Base-by-base conservation (phyloP, 2,113 vertebrate species). In the Alectura lathami region DNA sequence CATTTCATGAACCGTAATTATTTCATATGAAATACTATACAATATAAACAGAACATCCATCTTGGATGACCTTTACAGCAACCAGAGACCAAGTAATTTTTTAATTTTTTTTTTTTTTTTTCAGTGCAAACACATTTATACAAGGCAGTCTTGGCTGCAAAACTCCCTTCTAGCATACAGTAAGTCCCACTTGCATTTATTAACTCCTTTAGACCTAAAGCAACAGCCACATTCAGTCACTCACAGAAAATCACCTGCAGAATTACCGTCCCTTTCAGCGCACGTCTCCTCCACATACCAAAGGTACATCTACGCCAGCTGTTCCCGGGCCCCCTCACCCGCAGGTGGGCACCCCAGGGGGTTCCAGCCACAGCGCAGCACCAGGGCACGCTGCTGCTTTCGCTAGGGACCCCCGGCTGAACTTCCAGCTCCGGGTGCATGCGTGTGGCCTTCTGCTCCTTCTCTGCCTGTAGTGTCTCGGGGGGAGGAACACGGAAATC, bases 1-100 rank as follows among this genome's bases (percentile, higher is more conserved):
- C 99, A 98, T 99, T 98, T 99, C 98, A 99, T 99, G 98, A 98
- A 99, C 98, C 98, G 98, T 98, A 98, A 98, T 98, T 98, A 98
- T 98, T 98, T 98, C 98, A 98, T 99, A 99, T 98, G 98, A 99
- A 99, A 99, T 98, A 98, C 98, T 98, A 98, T 99, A 98, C 98
- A 99, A 98, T 99, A 99, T 98, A 98, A 98, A 99, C 98, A 99
- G 98, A 98, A 98, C 98, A 98, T 98, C 98, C 98, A 97, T 98
- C 98, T 97, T 95, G 98, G 98, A 98, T 99, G 98, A 98, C 98
- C 98, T 98, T 98, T 98, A 98, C 98, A 98, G 98, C 98, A 98
- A 98, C 98, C 98, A 98, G 98, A 98, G 97, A 98, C 98, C 98
- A 98, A 98, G 98, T 98, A 97, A 98, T 96, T 97, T 97, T 98